phyloP scores from a whole-genome alignment of 2,113 vertebrate genomes.

The Climacteris rufus region DNA sequence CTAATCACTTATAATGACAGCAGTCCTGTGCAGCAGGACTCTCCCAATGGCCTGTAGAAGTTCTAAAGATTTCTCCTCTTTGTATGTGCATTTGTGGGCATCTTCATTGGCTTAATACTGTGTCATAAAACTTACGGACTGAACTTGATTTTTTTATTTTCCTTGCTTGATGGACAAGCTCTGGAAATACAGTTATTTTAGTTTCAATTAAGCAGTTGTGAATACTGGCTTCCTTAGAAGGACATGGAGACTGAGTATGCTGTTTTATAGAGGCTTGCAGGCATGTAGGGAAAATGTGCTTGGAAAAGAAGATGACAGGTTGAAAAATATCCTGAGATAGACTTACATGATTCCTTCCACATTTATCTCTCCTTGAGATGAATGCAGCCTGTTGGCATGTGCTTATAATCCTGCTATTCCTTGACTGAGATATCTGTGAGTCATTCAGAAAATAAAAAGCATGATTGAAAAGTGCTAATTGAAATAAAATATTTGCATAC shows the following conservation, averaged over 20 bases:
- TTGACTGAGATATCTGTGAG: conserved; percentile 18
- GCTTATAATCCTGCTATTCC: conserved; percentile 2
- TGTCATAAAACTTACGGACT: background rate
- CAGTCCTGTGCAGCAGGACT: background rate
- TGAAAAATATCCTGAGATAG: background rate
- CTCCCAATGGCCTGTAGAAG: background rate
- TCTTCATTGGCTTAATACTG: background rate
- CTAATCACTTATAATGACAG: background rate
- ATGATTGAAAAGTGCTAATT: conserved; percentile 58
- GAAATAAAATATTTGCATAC: conserved; percentile 59
- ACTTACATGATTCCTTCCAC: background rate
- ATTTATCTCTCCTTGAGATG: background rate
- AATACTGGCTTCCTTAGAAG: background rate
- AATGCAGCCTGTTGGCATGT: background rate
- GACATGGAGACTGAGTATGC: background rate
- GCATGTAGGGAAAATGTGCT: background rate
- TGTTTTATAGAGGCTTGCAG: background rate
- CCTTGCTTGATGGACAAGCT: background rate
- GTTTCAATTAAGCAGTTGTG: background rate
- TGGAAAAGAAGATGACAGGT: background rate
- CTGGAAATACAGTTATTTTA: background rate
- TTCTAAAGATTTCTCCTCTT: background rate
- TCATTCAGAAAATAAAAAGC: conserved; percentile 34
- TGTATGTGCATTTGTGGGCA: background rate
- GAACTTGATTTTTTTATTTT: background rate